Evolutionary conservation across 2,888 invertebrate species (phyloP), one percentile per base, ranked within the genome.

Genomic region (Dastarcus helophoroides): DNA sequence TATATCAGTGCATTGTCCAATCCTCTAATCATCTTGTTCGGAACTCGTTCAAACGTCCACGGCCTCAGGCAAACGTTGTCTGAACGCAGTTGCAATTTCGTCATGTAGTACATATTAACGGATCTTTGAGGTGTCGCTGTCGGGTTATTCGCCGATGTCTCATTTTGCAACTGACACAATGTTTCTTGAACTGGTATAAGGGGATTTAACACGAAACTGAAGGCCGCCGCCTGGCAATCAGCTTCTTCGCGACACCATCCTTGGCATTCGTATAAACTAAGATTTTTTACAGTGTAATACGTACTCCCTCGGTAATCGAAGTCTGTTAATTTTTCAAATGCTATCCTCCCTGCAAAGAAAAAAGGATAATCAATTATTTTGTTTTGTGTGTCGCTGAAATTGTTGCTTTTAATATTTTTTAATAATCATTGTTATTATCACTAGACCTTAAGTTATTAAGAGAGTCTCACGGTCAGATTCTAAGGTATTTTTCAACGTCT

Each of bases 21-120:
- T 1, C 89, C 89, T 21, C 88, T 73, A 35, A 91, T 80, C 63
- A 89, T 82, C 62, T 89, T 89, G 60, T 90, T 90, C 3, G 91
- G 90, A 22, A 91, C 85, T 26, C 91, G 69, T 62, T 93, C 91
- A 61, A 93, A 91, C 22, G 89, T 73, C 91, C 91, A 91, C 17
- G 90, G 89, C 38, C 91, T 71, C 44, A 84, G 68, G 56, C 91
- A 91, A 3, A 91, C 84, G 57, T 88, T 89, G 57, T 91, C 91
- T 43, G 89, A 85, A 59, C 89, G 68, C 48, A 91, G 74, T 65
- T 83, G 81, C 50, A 91, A 67, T 63, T 91, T 91, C 51, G 88
- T 86, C 88, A 91, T 89, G 69, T 91, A 91, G 63, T 91, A 91
- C 67, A 88, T 84, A 61, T 88, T 90, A 50, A 85, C 85, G 12